Conservation (phyloP, 2,797 vertebrate genomes). For the Enteromius anoplus region DNA sequence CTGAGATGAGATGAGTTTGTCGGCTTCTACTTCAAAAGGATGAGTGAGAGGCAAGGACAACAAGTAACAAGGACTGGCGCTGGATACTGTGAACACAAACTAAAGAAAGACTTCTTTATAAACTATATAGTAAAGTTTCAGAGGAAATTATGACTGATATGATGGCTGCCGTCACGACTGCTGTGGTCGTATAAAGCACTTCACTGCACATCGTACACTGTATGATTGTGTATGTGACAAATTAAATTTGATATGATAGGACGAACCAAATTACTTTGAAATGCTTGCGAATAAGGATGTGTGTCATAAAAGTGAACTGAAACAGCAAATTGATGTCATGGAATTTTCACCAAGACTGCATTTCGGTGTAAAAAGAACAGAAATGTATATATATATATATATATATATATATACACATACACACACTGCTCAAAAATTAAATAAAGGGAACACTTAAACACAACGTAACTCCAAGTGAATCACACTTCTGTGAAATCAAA, state of each 20-base stretch:
- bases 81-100: neutral
- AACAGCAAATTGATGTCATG: neutral
- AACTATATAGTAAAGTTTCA: conserved; percentile 13
- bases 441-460: no score
- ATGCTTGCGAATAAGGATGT: neutral
- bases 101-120: conserved; percentile 9
- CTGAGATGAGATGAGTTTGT: conserved; percentile 16
- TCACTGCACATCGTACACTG: no score
- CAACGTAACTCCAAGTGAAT: no score
- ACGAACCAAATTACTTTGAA: neutral
- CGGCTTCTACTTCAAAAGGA: conserved; percentile 52
- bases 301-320: neutral
- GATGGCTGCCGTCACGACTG: no score
- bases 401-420: no score
- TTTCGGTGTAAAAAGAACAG: no score
- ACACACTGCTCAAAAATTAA: no score
- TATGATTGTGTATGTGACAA: no score
- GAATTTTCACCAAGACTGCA: no score
- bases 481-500: no score
- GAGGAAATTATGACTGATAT: neutral
- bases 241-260: neutral
- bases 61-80: conserved; percentile 45
- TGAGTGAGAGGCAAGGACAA: conserved; percentile 37
- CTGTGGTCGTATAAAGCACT: no score
- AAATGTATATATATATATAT: no score